Percentiles rank a stretch among this genome's conserved stretches.
These are phyloP conservation scores for Xiphophorus maculatus DNA, from an alignment of 2,113 vertebrate species.

Conservation along the genomic window DNA sequence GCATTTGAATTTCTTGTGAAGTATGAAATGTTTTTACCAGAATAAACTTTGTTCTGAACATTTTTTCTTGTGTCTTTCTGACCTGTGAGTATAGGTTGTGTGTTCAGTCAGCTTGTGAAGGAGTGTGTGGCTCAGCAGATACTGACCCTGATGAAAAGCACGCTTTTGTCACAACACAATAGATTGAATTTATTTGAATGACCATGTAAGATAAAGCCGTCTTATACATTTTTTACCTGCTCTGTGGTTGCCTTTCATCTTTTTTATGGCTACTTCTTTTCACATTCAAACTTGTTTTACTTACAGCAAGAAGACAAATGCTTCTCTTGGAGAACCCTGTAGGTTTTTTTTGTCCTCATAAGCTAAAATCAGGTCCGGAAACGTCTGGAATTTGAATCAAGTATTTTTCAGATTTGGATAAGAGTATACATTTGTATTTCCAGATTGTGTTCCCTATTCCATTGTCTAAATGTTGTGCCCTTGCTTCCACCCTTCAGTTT, in stretches of 20 bases:
- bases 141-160: neutral
- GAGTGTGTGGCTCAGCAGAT: neutral
- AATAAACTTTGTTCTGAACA: neutral
- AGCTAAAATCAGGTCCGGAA: too few species aligned
- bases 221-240: neutral
- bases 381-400: too few species aligned
- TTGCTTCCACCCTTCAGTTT: neutral
- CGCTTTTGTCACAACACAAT: neutral
- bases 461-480: neutral
- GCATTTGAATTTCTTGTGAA: neutral
- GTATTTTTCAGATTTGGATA: too few species aligned
- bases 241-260: neutral
- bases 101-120: neutral
- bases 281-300: neutral
- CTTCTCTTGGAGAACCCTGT: neutral
- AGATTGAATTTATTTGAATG: neutral
- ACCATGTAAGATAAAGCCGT: neutral
- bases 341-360: too few species aligned
- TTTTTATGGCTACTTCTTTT: neutral
- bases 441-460: neutral
- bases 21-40: neutral
- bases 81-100: neutral
- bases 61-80: neutral
- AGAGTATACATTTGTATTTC: neutral
- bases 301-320: neutral